Evolutionary conservation across 2,888 invertebrate genomes (phyloP), one percentile per base, ranked within the genome.

Genomic region (Sphinx pinastri): DNA sequence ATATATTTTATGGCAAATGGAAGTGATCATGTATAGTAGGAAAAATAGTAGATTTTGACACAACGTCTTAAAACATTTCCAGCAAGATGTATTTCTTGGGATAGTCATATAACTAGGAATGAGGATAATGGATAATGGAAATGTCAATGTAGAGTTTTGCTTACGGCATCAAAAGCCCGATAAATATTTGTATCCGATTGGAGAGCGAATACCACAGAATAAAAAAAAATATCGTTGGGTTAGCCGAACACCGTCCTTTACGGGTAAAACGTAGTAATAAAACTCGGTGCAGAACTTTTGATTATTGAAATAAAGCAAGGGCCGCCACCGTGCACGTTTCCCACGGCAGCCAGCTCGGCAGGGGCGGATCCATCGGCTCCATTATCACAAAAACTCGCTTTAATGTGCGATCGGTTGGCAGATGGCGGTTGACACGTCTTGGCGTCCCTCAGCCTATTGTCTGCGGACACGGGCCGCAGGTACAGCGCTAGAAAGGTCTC

Each of bases 281-380:
- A 59, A 59, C 38, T 59, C 14, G 2, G 58, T 31, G 19, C 19
- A 25, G 12, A 57, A 47, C 45, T 60, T 54, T 16, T n/a, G 45
- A n/a, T 16, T 60, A 47, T 47, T 60, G 47, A 60, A 47, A 16
- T 16, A 0, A n/a, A 45, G 6, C 59, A 47, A 47, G 60, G 60
- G 60, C n/a, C 60, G 47, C 60, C 47, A 12, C 12, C 12, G 60
- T 19, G 19, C 47, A 12, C n/a, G 1, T 49, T 45, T 49, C 63
- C 63, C 63, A 63, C 49, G 63, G 16, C 13, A 19, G 19, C 13
- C 19, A 47, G 47, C 14, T 1, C 49, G 16, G 45, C 49, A 63
- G 49, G 63, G 63, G 63, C 49, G 49, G 49, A 49, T 63, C 49
- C 47, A 49, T 63, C 63, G 19, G 49, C 19, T 63, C 19, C 49